phyloP scores from a whole-genome alignment of 2,113 vertebrate genomes.

The human (Homo sapiens) region GRCh38 chr5:117106001-117106500 shows the following conservation, averaged over 20 bases:
- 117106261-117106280: not conserved
- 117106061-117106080: not conserved
- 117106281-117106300: slow-evolving; percentile 44
- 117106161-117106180: slow-evolving; percentile 7
- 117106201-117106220: slow-evolving; percentile 25
- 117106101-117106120: not conserved
- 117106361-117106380: slow-evolving; percentile 39
- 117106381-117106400: slow-evolving; percentile 29
- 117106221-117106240: not conserved
- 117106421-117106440: not conserved
- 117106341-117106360: slow-evolving; percentile 1
- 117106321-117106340: slow-evolving; percentile 40
- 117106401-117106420: slow-evolving; percentile 66
- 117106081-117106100: not conserved
- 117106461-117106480: slow-evolving; percentile 31
- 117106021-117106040: not conserved
- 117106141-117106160: not conserved
- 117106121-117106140: not conserved
- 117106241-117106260: not conserved
- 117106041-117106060: not conserved
- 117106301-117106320: not conserved
- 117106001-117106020: not conserved
- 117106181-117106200: slow-evolving; percentile 44
- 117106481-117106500: slow-evolving; percentile 35
- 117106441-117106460: slow-evolving; percentile 18